Base-by-base conservation (phyloP, 2,888 invertebrate species). In the Lasioglossum leucozonium region DNA sequence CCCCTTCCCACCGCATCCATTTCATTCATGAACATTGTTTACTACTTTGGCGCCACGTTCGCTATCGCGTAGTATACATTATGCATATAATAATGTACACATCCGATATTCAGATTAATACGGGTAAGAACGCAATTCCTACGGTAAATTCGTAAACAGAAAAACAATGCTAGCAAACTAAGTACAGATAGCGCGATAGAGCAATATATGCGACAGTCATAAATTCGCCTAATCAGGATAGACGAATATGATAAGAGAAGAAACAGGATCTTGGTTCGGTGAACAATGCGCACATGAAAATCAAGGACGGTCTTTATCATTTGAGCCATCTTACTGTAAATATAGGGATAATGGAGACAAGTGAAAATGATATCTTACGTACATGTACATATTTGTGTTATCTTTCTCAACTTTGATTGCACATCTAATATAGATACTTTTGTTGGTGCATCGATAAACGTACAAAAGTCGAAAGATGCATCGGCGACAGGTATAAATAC, bases 401-500 rank as follows among this genome's bases (percentile, higher is more conserved):
- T 30, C 0, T 8, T 47, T 30, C 8, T 72, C 13, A 72, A 11
- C n/a, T 44, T 26, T 42, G 18, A 34, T 78, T 11, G 1, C 10
- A 75, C 26, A 6, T 75, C 13, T 69, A 65, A 42, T 73, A 44
- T 73, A 44, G 47, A 22, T 69, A 67, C 22, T 58, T 65, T 75
- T 4, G n/a, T 30, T 30, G 72, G 77, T 55, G 44, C 51, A 22
- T 34, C 65, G 37, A 77, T 42, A 13, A 80, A 67, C 69, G 26
- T 75, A 5, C 75, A 73, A 18, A 84, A 85, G 76, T 83, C 79
- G 83, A 81, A 55, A 72, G 72, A 78, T 37, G 30, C 55, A 13
- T 67, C 75, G 67, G 42, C 76, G 13, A 30, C 18, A 3, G n/a
- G 75, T 30, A 62, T 30, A 30, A 16, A 34, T 34, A 34, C 16